Evolutionary conservation across 2,888 invertebrate species (phyloP).

Genomic region (Agonum fuliginosum): DNA sequence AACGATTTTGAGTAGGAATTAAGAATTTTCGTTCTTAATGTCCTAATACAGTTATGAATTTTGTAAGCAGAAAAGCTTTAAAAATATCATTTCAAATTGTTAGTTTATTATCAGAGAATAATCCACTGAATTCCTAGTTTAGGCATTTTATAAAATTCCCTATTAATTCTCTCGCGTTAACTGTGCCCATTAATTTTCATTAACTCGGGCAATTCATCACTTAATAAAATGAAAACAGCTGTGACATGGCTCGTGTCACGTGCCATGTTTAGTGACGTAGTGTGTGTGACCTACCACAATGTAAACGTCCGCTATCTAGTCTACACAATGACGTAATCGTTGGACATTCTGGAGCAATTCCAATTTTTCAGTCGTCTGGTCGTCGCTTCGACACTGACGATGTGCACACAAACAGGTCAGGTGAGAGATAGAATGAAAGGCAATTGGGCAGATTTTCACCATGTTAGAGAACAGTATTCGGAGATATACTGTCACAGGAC

Average conservation of each 20-base stretch:
- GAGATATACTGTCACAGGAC: no score
- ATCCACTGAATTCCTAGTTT: no score
- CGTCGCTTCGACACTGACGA: not conserved
- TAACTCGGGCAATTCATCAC: slow-evolving; percentile 13
- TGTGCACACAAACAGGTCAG: not conserved
- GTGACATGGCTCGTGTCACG: slow-evolving; percentile 9
- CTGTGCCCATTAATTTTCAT: slow-evolving; percentile 7
- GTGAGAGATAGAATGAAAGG: not conserved
- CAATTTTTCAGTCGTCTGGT: not conserved
- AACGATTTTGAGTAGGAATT: no score
- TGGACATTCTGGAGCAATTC: not conserved
- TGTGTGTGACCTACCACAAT: slow-evolving; percentile 11
- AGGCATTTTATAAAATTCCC: no score
- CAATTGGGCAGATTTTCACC: no score
- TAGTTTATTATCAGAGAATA: no score
- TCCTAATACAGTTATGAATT: no score
- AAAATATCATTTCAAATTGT: no score
- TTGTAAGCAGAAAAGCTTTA: no score
- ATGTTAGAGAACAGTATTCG: no score
- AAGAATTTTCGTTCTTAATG: no score
- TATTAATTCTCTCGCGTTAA: slow-evolving; percentile 2
- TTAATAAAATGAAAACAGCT: slow-evolving; percentile 13
- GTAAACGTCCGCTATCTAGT: slow-evolving; percentile 14
- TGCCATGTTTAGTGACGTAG: not conserved
- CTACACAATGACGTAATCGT: not conserved